Evolutionary conservation across 2,797 vertebrate species (phyloP), one percentile per base, ranked within the genome.

Genomic region (Morelia viridis): DNA sequence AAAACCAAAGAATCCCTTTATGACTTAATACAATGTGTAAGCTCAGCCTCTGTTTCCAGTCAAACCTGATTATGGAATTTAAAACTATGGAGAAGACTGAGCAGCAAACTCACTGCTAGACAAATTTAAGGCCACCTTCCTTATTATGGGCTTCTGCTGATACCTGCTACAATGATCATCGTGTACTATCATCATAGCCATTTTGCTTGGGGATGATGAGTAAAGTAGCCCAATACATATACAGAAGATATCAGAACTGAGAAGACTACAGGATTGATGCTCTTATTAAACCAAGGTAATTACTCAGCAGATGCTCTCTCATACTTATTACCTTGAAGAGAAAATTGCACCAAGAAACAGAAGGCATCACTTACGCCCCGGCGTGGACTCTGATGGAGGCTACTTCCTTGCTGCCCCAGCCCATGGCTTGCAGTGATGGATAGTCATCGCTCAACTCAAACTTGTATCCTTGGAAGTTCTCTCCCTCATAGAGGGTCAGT

Each of bases 381-480:
- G 98, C 98, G 96, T 98, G 98, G 97, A 99, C 98, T 98, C 99
- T 99, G 97, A 99, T 98, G 83, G 99, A 99, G 80, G 98, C 98
- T 91, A 99, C 99, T 94, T 99, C 98, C 96, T 99, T 99, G 98
- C 97, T 98, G 97, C 98, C 98, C 99, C 99, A 99, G 93, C 99
- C 99, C 99, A 99, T 99, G 96, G 99, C 99, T 97, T 99, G 98
- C 95, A 99, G 98, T 2, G 99, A 99, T 91, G 99, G 98, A 96
- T 99, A 99, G 97, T 99, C 99, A 10, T 99, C 98, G 1, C 97
- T 99, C 95, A 99, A 97, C 97, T 99, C 99, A 93, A 99, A 99
- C 96, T 98, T 99, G 96, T 98, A 98, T 88, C 99, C 99, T 97
- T 99, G 98, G 97, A 99, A 99, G 97, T 99, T 99, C 96, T 99